Base-by-base conservation (phyloP, 2,888 invertebrate species). In the Plagodis pulveraria region DNA sequence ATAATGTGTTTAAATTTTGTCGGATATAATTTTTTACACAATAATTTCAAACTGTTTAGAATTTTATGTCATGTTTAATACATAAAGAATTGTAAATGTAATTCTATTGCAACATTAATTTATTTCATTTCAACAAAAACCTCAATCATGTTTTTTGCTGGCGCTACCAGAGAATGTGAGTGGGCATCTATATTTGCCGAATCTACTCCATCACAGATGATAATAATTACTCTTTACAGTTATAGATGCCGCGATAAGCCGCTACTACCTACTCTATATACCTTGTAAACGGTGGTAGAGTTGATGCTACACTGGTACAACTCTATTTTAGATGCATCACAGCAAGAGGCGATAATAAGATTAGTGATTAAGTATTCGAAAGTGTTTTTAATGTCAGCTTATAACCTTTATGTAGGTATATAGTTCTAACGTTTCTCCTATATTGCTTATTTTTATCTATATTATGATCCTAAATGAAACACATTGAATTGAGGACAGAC, bases 171-270 rank as follows among this genome's bases (percentile, higher is more conserved):
- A 41, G 53, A 76, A 78, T 75, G 78, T 76, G 74, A 84, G 81
- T 80, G 81, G 80, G 77, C 81, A 80, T 82, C 84, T 87, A 82
- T 89, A 87, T 89, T 91, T 89, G 90, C 90, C 91, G 87, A 91
- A 91, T 89, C 87, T 87, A 79, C 87, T 87, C 87, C 88, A 91
- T 91, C 89, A 81, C 78, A 80, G 84, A 79, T 84, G 87, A 88
- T 86, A 87, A 91, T 91, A 91, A 91, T 90, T 90, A 91, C 81
- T 73, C 60, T 72, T 78, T 86, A 91, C 91, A 80, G 90, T 89
- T 90, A 89, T 68, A 86, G 89, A 89, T 88, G 71, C 66, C 56
- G 76, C 72, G 89, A 89, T 89, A 87, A 53, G 11, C 5, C 43
- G 43, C 10, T 36, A 47, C 38, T 41, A 34, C 42, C 57, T 47